Conservation (phyloP, 2,113 vertebrate genomes). For the Noturus placidus region DNA sequence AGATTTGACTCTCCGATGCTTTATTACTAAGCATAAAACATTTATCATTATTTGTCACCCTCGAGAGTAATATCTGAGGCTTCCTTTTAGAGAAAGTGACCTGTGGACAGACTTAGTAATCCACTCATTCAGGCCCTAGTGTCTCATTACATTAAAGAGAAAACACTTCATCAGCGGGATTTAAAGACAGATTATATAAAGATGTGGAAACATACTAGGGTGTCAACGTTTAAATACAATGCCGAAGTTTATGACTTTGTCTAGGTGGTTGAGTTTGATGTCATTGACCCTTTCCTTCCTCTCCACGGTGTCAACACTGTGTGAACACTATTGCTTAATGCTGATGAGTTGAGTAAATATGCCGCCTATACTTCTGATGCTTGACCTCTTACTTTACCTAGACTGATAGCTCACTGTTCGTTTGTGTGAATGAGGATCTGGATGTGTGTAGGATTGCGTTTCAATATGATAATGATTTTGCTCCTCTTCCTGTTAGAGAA, state of each 20-base stretch:
- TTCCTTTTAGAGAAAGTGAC: not conserved
- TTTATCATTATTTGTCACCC: not conserved
- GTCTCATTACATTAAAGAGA: slow-evolving; percentile 6
- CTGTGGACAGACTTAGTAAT: slow-evolving; percentile 14
- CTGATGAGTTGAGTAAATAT: not conserved
- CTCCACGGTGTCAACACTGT: not conserved
- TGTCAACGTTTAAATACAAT: not conserved
- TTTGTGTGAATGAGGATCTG: not conserved
- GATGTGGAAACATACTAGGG: not conserved
- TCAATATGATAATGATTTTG: not conserved
- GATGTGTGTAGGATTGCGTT: not conserved
- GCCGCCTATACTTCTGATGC: not conserved
- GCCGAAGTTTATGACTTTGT: not conserved
- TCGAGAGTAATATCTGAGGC: not conserved
- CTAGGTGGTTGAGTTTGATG: not conserved
- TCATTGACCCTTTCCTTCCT: not conserved
- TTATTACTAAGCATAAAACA: not conserved
- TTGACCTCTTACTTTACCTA: not conserved
- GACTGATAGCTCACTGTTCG: not conserved
- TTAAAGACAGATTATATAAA: slow-evolving; percentile 23
- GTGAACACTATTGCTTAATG: slow-evolving; percentile 9
- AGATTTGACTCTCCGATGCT: not conserved
- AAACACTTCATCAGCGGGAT: slow-evolving; percentile 11
- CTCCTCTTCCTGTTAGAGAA: slow-evolving; percentile 14
- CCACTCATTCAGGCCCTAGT: not conserved